Conservation (phyloP, 1,140 invertebrate species). For the Drosophila neocordata region DNA sequence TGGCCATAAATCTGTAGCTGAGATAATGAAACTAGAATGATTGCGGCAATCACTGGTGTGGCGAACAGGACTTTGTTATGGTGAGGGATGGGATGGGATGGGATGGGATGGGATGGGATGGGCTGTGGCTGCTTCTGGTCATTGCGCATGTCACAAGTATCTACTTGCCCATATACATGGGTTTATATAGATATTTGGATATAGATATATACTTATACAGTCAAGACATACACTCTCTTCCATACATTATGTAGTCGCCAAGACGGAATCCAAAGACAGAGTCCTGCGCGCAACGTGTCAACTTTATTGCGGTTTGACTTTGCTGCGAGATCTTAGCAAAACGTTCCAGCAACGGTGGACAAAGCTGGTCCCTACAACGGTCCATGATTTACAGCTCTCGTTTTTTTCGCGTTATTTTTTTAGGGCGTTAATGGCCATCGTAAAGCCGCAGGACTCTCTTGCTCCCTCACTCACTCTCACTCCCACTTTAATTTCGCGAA, state of each 20-base stretch:
- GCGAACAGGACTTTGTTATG: constrained; percentile 35
- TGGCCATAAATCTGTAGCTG: constrained; percentile 68
- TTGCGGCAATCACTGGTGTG: constrained; percentile 82
- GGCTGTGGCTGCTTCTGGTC: constrained; percentile 28
- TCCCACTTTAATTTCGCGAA: constrained; percentile 57
- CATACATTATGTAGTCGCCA: constrained; percentile 44
- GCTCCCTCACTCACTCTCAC: background rate
- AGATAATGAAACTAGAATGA: constrained; percentile 83
- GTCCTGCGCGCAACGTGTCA: constrained; percentile 68
- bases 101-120: no score
- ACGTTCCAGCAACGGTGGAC: background rate
- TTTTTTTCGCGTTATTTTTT: constrained; percentile 80
- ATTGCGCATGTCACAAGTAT: constrained; percentile 46
- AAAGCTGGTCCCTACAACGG: constrained; percentile 14
- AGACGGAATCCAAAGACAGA: constrained; percentile 19
- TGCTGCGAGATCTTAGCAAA: constrained; percentile 28
- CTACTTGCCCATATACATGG: constrained; percentile 25
- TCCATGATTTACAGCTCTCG: constrained; percentile 72
- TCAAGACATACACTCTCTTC: background rate
- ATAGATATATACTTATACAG: constrained; percentile 34
- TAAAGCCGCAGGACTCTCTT: constrained; percentile 69
- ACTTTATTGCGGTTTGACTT: constrained; percentile 83
- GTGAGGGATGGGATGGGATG: constrained; percentile 14
- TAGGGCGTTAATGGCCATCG: constrained; percentile 73
- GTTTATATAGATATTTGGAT: background rate